Conservation (phyloP, 2,113 vertebrate genomes). For the Hystrix brachyura region DNA sequence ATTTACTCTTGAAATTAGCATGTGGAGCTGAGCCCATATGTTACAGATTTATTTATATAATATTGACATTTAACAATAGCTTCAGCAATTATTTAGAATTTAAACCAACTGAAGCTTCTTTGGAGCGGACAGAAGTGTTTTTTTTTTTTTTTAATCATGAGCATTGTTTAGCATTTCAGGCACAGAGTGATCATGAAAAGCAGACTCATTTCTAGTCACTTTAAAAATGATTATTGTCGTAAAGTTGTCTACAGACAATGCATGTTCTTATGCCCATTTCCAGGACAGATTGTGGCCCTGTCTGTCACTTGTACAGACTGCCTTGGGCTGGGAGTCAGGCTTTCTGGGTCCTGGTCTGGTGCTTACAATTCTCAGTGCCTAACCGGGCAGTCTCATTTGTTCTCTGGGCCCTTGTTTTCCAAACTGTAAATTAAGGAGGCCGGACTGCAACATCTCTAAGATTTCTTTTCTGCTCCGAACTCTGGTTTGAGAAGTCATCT, state of each 20-base stretch:
- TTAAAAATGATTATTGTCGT: not conserved
- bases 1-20: not conserved
- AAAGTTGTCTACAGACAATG: not conserved
- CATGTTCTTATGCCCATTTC: accelerated
- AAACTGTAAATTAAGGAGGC: not conserved
- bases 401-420: not conserved
- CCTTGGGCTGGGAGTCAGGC: accelerated
- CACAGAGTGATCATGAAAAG: not conserved
- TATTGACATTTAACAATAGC: not conserved
- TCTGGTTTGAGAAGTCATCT: slow-evolving; percentile 67
- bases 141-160: not conserved
- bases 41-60: not conserved
- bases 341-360: not conserved
- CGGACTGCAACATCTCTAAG: not conserved
- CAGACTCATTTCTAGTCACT: not conserved
- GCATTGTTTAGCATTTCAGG: not conserved
- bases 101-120: not conserved
- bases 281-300: accelerated
- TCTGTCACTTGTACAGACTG: not conserved
- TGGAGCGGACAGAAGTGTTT: not conserved
- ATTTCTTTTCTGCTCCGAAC: slow-evolving; percentile 14
- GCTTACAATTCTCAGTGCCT: not conserved
- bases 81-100: not conserved
- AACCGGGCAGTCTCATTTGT: not conserved
- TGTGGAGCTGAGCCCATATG: not conserved